Evolutionary conservation across 2,797 vertebrate genomes (phyloP).

Genomic region (Myotis findleyi): DNA sequence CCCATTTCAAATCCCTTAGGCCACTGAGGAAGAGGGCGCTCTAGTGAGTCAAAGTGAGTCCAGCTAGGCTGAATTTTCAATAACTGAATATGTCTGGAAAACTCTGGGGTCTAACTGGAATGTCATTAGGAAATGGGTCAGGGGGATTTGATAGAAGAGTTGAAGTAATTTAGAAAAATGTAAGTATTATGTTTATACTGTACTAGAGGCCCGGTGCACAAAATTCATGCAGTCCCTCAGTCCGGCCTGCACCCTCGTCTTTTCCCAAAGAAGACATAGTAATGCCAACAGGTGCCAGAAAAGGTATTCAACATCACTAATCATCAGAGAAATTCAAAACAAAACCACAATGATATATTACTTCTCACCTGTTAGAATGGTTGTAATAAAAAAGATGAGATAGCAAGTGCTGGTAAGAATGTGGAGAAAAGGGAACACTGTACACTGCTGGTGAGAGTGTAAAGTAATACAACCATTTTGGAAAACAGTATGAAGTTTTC

Average conservation of each 20-base stretch:
- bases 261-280: not conserved
- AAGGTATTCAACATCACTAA: not conserved
- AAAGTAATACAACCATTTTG: not conserved
- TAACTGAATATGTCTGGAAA: slow-evolving; percentile 7
- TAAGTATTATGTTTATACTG: slow-evolving; percentile 7
- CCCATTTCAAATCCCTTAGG: not conserved
- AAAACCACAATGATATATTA: not conserved
- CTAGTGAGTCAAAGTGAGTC: not conserved
- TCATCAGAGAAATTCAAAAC: not conserved
- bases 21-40: not conserved
- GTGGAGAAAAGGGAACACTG: not conserved
- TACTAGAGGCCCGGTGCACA: not conserved
- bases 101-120: not conserved
- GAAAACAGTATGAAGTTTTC: not conserved
- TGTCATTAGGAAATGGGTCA: not conserved
- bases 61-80: slow-evolving; percentile 40
- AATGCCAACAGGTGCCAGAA: not conserved
- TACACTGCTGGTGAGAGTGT: not conserved
- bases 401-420: not conserved
- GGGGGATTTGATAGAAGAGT: not conserved
- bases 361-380: not conserved
- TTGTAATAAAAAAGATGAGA: not conserved
- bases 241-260: no score
- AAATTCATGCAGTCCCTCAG: no score
- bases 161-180: slow-evolving; percentile 36